These are phyloP conservation scores for Spea hammondii DNA, from an alignment of 2,797 vertebrate genomes.

Conservation along the genomic window DNA sequence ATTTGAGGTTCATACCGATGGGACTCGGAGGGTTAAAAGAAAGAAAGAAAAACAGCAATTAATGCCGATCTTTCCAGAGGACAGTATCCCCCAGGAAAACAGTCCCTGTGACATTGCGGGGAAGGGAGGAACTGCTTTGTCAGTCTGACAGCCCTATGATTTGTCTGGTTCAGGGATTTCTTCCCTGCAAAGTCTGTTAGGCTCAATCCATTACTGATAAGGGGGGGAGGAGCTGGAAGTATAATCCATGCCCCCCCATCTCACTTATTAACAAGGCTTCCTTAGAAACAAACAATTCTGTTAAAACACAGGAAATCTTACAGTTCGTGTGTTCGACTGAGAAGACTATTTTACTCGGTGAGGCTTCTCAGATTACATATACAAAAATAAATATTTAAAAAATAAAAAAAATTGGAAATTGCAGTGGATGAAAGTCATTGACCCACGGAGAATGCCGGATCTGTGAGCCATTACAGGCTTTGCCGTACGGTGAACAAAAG, in stretches of 20 bases:
- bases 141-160: constrained; percentile 32
- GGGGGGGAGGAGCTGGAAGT: constrained; percentile 24
- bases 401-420: no score
- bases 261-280: constrained; percentile 42
- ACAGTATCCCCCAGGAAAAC: constrained; percentile 23
- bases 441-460: no score
- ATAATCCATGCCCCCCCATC: constrained; percentile 19
- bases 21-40: no score
- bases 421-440: no score
- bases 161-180: constrained; percentile 36
- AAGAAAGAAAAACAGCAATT: background rate
- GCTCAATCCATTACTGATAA: constrained; percentile 41
- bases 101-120: constrained; percentile 18
- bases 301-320: no score
- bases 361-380: no score
- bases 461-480: no score
- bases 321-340: no score
- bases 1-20: no score
- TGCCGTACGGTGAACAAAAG: no score
- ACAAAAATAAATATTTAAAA: no score
- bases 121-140: constrained; percentile 27
- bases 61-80: background rate
- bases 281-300: constrained; percentile 18
- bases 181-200: constrained; percentile 40
- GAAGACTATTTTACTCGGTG: no score